phyloP scores from a whole-genome alignment of 1,140 invertebrate species.

The Drosophila lacertosa region DNA sequence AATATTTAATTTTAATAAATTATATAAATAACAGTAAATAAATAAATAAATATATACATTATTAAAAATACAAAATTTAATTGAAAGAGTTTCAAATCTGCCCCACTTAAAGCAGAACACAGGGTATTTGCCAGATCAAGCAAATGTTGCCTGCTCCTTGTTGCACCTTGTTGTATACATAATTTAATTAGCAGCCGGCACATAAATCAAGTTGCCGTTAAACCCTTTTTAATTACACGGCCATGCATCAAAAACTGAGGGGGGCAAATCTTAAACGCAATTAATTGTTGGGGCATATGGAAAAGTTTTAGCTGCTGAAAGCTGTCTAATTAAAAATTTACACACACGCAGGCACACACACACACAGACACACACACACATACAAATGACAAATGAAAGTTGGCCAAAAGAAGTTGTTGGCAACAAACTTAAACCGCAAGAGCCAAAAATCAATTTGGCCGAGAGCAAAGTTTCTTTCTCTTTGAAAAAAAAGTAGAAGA shows the following conservation, averaged over 20 bases:
- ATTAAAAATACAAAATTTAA: too few species aligned
- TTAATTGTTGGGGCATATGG: slow-evolving; percentile 64
- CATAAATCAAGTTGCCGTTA: slow-evolving; percentile 73
- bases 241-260: slow-evolving; percentile 55
- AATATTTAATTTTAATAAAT: too few species aligned
- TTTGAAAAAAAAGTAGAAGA: background rate
- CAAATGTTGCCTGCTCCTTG: slow-evolving; percentile 5
- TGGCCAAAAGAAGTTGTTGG: slow-evolving; percentile 13
- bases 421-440: slow-evolving; percentile 37
- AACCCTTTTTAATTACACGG: slow-evolving; percentile 79
- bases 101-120: too few species aligned
- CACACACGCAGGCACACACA: slow-evolving; percentile 55
- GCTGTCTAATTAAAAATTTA: slow-evolving; percentile 77
- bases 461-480: slow-evolving; percentile 73
- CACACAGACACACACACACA: slow-evolving; percentile 49
- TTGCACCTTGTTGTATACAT: slow-evolving; percentile 22
- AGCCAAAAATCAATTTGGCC: slow-evolving; percentile 72
- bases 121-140: background rate
- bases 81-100: too few species aligned
- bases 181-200: slow-evolving; percentile 70
- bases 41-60: too few species aligned
- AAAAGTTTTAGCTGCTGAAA: slow-evolving; percentile 70
- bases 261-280: slow-evolving; percentile 51
- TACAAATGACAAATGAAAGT: slow-evolving; percentile 29
- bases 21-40: too few species aligned